Evolutionary conservation across 2,888 invertebrate species (phyloP), one percentile per base, ranked within the genome.

Genomic region (Drosophila ustulata): DNA sequence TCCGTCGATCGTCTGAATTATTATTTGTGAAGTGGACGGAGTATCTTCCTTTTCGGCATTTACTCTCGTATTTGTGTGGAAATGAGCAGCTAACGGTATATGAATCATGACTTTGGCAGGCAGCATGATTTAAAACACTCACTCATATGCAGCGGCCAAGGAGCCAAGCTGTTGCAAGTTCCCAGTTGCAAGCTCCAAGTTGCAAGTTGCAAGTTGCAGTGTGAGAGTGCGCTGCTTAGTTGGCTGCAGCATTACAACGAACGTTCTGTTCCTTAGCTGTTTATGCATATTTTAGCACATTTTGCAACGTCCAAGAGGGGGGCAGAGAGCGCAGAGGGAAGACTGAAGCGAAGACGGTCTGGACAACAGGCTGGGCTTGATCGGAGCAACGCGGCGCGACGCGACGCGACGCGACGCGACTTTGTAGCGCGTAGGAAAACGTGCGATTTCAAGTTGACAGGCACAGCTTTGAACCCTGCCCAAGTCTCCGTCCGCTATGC

Each of bases 41-140:
- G 65, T 37, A 63, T 74, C 72, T 77, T 71, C 82, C 88, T 88
- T 82, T 77, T 81, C 81, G 89, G 87, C 79, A 80, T 88, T 88
- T 88, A 47, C 57, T 51, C 57, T 50, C 52, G 63, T 67, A 74
- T 87, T 82, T 88, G 89, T 86, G 85, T 87, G 88, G 84, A 86
- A 85, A 89, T 90, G 78, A 84, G 82, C 87, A 91, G 80, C 84
- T 91, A 92, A 91, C 92, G 91, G 92, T 89, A 91, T 82, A 90
- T 91, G 91, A 91, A 91, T 91, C 92, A 92, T 91, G 91, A 91
- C 91, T 89, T 88, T 90, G 91, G 88, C 90, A 91, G 88, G 84
- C 90, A 85, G 82, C 90, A 90, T 90, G 91, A 89, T 91, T 90
- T 89, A 83, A 84, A 89, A 85, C 90, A 85, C 89, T 89, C 86